Conservation (phyloP, 1,140 invertebrate species). For the Teleogryllus occipitalis region DNA sequence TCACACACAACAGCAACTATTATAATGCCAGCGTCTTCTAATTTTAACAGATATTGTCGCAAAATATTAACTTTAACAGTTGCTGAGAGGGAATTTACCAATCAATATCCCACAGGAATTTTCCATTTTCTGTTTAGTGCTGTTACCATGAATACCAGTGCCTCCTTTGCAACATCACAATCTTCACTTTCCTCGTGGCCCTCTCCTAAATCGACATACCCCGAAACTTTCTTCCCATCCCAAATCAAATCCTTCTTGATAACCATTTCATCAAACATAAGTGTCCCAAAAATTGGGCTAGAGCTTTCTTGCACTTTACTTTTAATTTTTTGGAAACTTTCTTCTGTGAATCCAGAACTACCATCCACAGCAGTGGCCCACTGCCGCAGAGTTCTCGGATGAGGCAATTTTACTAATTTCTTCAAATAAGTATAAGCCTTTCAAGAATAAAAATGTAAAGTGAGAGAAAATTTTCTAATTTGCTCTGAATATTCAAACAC, state of each 20-base stretch:
- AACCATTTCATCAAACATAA: slow-evolving; percentile 36
- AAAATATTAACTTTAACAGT: not conserved
- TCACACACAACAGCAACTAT: slow-evolving; percentile 1
- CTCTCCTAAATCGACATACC: slow-evolving; percentile 31
- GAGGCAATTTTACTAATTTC: too few species aligned
- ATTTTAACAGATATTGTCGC: not conserved
- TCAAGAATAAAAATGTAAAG: slow-evolving; percentile 20
- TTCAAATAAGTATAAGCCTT: too few species aligned
- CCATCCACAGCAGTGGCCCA: slow-evolving; percentile 33
- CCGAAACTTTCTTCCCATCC: slow-evolving; percentile 27
- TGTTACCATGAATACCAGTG: slow-evolving; percentile 33
- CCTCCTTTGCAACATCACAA: slow-evolving; percentile 31
- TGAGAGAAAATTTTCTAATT: slow-evolving; percentile 15
- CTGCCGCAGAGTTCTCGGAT: slow-evolving; percentile 35
- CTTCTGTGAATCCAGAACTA: slow-evolving; percentile 33
- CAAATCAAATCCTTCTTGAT: slow-evolving; percentile 31
- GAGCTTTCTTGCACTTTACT: not conserved
- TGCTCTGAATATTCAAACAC: not conserved
- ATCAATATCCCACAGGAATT: slow-evolving; percentile 23
- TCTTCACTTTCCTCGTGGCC: slow-evolving; percentile 26
- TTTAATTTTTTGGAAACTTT: slow-evolving; percentile 34
- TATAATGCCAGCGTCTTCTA: not conserved
- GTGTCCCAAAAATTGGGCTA: slow-evolving; percentile 26
- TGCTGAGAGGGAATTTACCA: too few species aligned
- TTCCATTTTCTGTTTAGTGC: slow-evolving; percentile 31